Conservation (phyloP, 2,888 invertebrate genomes). For the Xestia c-nigrum region DNA sequence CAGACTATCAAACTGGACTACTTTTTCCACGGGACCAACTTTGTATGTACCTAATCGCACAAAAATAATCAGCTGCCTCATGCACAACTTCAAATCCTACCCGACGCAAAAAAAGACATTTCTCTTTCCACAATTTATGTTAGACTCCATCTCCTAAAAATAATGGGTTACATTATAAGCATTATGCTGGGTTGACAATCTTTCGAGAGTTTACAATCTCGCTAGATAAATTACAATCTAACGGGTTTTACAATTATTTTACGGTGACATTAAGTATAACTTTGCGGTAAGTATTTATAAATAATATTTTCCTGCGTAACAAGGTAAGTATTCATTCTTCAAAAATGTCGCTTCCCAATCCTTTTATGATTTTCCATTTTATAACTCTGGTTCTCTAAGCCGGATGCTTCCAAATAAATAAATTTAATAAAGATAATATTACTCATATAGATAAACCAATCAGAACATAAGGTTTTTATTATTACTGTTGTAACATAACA, state of each 20-base stretch:
- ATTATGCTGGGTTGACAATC: too few species aligned
- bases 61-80: too few species aligned
- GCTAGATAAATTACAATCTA: too few species aligned
- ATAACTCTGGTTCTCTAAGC: neutral
- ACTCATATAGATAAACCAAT: conserved; percentile 11
- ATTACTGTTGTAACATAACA: neutral
- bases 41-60: too few species aligned
- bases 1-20: too few species aligned
- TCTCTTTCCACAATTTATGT: neutral
- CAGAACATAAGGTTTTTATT: conserved; percentile 4
- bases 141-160: neutral
- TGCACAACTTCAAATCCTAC: too few species aligned
- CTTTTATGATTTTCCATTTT: conserved; percentile 12
- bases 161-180: too few species aligned
- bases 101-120: too few species aligned
- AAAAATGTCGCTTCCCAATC: neutral
- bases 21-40: too few species aligned
- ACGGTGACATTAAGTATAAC: too few species aligned
- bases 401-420: conserved; percentile 6
- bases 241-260: too few species aligned
- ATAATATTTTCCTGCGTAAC: neutral
- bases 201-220: too few species aligned
- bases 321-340: neutral
- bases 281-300: neutral
- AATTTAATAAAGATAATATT: conserved; percentile 23